Percentiles rank a stretch among this genome's conserved stretches.
Conservation (phyloP, 2,888 invertebrate genomes). For the Agrotis ipsilon region DNA sequence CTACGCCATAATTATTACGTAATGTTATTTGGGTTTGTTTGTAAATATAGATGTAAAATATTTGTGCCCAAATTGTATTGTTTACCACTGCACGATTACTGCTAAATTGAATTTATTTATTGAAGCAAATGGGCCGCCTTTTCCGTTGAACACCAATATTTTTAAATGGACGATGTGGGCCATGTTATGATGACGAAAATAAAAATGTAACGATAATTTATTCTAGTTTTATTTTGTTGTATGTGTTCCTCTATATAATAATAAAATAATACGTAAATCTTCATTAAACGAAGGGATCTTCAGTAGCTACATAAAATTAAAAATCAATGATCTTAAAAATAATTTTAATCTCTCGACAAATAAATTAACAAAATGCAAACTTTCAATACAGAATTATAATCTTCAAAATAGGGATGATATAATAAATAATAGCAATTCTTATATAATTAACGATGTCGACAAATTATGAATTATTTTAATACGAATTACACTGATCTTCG, state of each 20-base stretch:
- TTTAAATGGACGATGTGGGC: conserved; percentile 89
- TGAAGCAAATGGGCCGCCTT: conserved; percentile 86
- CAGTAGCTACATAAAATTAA: conserved; percentile 50
- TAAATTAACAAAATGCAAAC: conserved; percentile 88
- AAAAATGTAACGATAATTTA: conserved; percentile 67
- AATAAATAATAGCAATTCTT: conserved; percentile 84
- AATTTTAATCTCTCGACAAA: conserved; percentile 90
- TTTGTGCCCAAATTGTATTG: conserved; percentile 74
- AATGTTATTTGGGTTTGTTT: conserved; percentile 75
- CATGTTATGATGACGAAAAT: conserved; percentile 81
- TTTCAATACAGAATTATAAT: conserved; percentile 77
- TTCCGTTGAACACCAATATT: conserved; percentile 84
- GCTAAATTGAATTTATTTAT: conserved; percentile 82
- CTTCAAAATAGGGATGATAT: conserved; percentile 82
- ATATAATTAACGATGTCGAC: conserved; percentile 73
- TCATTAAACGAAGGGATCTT: background rate
- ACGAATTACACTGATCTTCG: conserved; percentile 79
- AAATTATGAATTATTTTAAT: conserved; percentile 78
- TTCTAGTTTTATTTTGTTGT: conserved; percentile 57
- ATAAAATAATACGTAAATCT: background rate
- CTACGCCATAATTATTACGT: conserved; percentile 74
- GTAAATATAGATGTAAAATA: conserved; percentile 83
- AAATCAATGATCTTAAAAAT: conserved; percentile 81
- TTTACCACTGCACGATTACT: conserved; percentile 75
- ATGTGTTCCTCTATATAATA: background rate